Conservation (phyloP, 2,888 invertebrate species). For the Protophormia terraenovae region DNA sequence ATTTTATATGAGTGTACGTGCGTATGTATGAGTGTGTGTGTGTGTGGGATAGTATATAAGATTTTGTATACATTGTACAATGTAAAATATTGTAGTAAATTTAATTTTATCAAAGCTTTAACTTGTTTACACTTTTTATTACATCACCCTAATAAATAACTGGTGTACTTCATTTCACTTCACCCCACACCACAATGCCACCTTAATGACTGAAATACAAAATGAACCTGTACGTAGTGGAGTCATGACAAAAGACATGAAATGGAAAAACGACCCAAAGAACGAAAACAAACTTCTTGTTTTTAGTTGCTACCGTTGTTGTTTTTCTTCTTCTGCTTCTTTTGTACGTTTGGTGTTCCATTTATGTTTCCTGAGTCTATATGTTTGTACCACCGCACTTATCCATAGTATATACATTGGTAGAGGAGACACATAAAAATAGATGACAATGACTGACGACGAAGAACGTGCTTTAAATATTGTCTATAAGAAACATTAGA, state of each 20-base stretch:
- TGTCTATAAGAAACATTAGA: constrained; percentile 49
- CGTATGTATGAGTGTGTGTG: too few relatives aligned
- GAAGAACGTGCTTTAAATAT: constrained; percentile 53
- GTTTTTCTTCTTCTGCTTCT: background rate
- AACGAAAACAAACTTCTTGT: background rate
- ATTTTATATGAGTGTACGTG: too few relatives aligned
- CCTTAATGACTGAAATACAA: constrained; percentile 21
- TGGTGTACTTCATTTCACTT: background rate
- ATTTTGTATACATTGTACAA: background rate
- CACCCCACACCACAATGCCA: background rate
- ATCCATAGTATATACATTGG: too few relatives aligned
- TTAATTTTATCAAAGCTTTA: constrained; percentile 46
- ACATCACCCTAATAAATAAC: constrained; percentile 52
- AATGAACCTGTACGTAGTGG: constrained; percentile 19
- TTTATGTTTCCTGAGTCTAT: constrained; percentile 31
- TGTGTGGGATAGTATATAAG: too few relatives aligned
- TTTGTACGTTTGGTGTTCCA: background rate
- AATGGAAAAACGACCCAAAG: background rate
- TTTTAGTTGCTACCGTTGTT: too few relatives aligned
- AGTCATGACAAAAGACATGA: constrained; percentile 6
- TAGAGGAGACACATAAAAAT: constrained; percentile 51
- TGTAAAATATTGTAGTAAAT: constrained; percentile 9
- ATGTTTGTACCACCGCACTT: background rate
- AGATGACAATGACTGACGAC: constrained; percentile 54
- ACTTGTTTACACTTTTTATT: constrained; percentile 53